Percentiles rank a stretch among this genome's conserved stretches.
Evolutionary conservation across 1,140 invertebrate species (phyloP).

Genomic region (Habropoda laboriosa): DNA sequence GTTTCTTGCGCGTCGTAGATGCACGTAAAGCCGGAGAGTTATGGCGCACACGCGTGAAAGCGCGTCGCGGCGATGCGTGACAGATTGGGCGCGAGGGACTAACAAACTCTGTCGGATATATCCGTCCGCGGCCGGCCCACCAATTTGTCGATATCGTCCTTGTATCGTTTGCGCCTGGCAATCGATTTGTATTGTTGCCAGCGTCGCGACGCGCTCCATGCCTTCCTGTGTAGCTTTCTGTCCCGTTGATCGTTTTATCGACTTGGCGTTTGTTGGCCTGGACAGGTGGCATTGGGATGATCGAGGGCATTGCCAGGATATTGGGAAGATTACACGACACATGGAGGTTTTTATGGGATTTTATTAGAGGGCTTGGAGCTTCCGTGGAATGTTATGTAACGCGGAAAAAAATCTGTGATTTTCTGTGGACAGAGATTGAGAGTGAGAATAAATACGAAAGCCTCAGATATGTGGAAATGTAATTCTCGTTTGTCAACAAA

Average conservation of each 20-base stretch:
- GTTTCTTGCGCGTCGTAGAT: background rate
- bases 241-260: slow-evolving; percentile 6
- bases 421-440: no score
- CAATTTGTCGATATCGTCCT: slow-evolving; percentile 65
- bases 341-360: background rate
- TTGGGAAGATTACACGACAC: background rate
- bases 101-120: slow-evolving; percentile 63
- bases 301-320: background rate
- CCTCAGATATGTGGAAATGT: no score
- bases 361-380: background rate
- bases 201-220: background rate
- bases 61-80: slow-evolving; percentile 66
- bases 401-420: no score
- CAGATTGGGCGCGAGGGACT: slow-evolving; percentile 69
- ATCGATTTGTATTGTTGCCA: slow-evolving; percentile 54
- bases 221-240: background rate
- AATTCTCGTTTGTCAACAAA: no score
- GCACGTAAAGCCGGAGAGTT: slow-evolving; percentile 49
- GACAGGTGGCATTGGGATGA: background rate
- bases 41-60: slow-evolving; percentile 49
- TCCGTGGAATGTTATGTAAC: no score
- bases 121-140: slow-evolving; percentile 53
- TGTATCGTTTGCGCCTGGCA: slow-evolving; percentile 42
- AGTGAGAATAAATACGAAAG: no score
- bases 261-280: background rate